Percentiles rank a stretch among this genome's conserved stretches.
Conservation (phyloP, 2,888 invertebrate genomes). For the Terebella lapidaria region DNA sequence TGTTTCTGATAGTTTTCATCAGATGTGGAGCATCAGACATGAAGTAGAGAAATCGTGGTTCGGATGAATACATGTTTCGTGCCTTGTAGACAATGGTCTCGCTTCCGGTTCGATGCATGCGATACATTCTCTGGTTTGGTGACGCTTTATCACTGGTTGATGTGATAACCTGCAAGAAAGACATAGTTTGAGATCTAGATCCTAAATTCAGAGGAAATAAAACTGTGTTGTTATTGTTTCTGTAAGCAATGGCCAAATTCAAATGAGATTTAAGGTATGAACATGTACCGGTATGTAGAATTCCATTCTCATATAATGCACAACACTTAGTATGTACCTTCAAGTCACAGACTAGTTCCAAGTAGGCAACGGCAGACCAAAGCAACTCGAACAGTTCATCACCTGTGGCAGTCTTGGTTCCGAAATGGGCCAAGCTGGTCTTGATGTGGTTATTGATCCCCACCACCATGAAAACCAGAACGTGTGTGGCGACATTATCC, state of each 20-base stretch:
- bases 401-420: conserved; percentile 6
- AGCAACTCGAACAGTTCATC: conserved; percentile 7
- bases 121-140: conserved; percentile 5
- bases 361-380: conserved; percentile 6
- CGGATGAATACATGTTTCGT: conserved; percentile 1
- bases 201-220: too few relatives aligned
- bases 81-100: conserved; percentile 2
- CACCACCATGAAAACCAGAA: too few relatives aligned
- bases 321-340: too few relatives aligned
- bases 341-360: conserved; percentile 2
- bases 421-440: conserved; percentile 3
- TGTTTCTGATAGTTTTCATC: too few relatives aligned
- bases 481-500: background rate
- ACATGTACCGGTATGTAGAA: too few relatives aligned
- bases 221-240: too few relatives aligned
- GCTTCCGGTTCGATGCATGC: background rate
- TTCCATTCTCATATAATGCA: too few relatives aligned
- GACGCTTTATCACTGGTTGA: conserved; percentile 10
- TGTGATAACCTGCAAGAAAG: conserved; percentile 6
- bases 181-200: background rate
- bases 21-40: conserved; percentile 11
- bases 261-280: too few relatives aligned
- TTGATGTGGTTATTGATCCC: conserved; percentile 5
- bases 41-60: conserved; percentile 4
- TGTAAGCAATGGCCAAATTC: too few relatives aligned